These are phyloP conservation scores for Drosophila rellima DNA, from an alignment of 2,888 invertebrate genomes.

Conservation along the genomic window DNA sequence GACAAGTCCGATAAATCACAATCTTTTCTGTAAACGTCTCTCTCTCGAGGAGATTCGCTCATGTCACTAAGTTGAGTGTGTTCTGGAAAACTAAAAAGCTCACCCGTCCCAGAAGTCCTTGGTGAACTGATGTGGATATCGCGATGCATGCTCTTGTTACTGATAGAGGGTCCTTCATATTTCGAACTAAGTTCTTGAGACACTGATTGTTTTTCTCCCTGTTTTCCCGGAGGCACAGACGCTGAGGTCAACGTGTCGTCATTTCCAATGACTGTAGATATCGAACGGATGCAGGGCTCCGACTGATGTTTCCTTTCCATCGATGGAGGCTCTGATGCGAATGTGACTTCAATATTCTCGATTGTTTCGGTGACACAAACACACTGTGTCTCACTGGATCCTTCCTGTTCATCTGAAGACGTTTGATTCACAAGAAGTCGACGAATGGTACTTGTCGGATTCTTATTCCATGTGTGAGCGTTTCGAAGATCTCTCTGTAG, in stretches of 20 bases:
- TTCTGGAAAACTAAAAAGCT: conserved; percentile 1
- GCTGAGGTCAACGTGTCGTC: not conserved
- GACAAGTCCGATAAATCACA: not conserved
- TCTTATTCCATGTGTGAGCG: not conserved
- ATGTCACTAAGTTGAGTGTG: conserved; percentile 1
- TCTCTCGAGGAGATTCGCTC: not conserved
- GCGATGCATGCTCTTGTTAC: not conserved
- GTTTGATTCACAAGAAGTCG: not conserved
- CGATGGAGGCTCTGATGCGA: not conserved
- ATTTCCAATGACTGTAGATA: not conserved
- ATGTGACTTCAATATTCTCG: not conserved
- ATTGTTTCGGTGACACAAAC: not conserved
- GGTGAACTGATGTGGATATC: not conserved
- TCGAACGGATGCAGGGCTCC: not conserved
- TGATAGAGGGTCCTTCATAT: not conserved
- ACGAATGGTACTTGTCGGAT: not conserved
- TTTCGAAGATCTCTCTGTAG: not conserved
- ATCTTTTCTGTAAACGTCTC: not conserved
- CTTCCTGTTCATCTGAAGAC: not conserved
- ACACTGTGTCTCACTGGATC: not conserved
- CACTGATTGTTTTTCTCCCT: not conserved
- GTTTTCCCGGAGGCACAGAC: not conserved
- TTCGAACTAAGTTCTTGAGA: not conserved
- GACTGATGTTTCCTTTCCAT: conserved; percentile 3
- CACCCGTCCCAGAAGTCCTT: not conserved